Base-by-base conservation (phyloP, 1,140 invertebrate species). In the Myzus persicae region DNA sequence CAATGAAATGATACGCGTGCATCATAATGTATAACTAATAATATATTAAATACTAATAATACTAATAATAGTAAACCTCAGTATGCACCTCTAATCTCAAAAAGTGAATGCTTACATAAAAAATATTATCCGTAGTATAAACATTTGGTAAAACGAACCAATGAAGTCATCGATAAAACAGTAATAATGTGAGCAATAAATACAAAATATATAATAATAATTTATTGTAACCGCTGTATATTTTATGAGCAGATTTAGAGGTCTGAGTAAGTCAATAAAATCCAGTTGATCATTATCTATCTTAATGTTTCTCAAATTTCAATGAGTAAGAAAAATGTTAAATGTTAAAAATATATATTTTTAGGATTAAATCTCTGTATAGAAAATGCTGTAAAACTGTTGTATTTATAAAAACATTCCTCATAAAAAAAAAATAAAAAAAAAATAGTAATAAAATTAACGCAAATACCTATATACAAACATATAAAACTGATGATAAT, bases 221-320 rank as follows among this genome's bases (percentile, higher is more conserved):
- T 90, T 90, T 90, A 90, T 90, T 67, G 38, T 67, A 67, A 90
- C 51, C 26, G 24, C 38, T 46, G 20, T 67, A 44, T 1, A 22
- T 90, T 90, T 90, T 90, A 90, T 67, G 89, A 67, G 54, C 54
- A 31, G 40, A 59, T 90, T 59, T 67, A 67, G 89, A 67, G 51
- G 51, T 59, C 51, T 38, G 89, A 40, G 38, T 31, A 67, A 31
- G 51, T 67, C 36, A 42, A 90, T 90, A 90, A 90, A 90, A 90
- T 90, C 89, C 51, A 42, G 89, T 42, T 67, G 51, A 90, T 67
- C 38, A 42, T 90, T 59, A 90, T 90, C 38, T 48, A 59, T 90
- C 36, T 40, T 42, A 51, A 51, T 51, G 87, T 51, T 89, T 51
- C 6, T n/a, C n/a, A 88, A 51, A 88, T 88, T 88, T 89, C 87